phyloP scores from a whole-genome alignment of 2,888 invertebrate species.

The Arctia plantaginis region DNA sequence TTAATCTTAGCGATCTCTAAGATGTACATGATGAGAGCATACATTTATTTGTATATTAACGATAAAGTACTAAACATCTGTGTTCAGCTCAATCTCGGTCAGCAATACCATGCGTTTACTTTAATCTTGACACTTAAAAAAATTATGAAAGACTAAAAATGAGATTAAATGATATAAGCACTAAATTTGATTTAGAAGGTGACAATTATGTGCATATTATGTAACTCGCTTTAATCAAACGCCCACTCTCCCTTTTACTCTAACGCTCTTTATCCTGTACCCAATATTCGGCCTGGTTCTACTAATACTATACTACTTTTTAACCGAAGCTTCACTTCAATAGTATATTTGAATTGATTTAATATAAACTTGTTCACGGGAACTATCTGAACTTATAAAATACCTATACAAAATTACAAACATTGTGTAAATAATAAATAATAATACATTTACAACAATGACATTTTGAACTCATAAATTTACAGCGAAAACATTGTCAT shows the following conservation, averaged over 20 bases:
- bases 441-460: slow-evolving; percentile 49
- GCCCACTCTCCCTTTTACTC: neutral
- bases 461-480: slow-evolving; percentile 33
- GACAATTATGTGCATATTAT: neutral
- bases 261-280: neutral
- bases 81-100: neutral
- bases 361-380: slow-evolving; percentile 17
- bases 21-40: slow-evolving; percentile 9
- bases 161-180: neutral
- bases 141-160: neutral
- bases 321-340: slow-evolving; percentile 12
- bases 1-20: neutral
- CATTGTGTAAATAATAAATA: slow-evolving; percentile 44
- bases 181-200: neutral
- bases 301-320: slow-evolving; percentile 19
- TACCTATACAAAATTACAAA: slow-evolving; percentile 42
- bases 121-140: neutral
- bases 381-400: slow-evolving; percentile 25
- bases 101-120: neutral
- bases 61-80: neutral
- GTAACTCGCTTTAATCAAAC: slow-evolving; percentile 3
- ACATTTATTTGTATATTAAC: slow-evolving; percentile 11
- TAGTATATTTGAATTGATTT: slow-evolving; percentile 16
- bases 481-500: slow-evolving; percentile 33
- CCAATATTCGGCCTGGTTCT: slow-evolving; percentile 1